Evolutionary conservation across 2,797 vertebrate genomes (phyloP).

Genomic region (Orestias chungarensis): DNA sequence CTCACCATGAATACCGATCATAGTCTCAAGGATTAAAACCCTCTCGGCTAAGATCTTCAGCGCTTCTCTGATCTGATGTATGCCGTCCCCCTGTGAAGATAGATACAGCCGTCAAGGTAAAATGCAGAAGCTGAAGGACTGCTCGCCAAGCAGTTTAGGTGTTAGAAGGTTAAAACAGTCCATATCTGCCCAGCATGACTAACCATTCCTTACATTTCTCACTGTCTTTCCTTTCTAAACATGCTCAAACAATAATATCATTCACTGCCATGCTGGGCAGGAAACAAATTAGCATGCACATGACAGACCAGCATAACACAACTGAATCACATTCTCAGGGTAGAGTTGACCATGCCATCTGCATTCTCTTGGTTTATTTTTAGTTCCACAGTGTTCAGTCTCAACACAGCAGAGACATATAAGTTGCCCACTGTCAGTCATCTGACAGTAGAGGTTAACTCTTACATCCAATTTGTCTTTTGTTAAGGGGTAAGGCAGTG

Average conservation of each 20-base stretch:
- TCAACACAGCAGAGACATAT: slow-evolving; percentile 23
- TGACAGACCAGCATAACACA: slow-evolving; percentile 57
- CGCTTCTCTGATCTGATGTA: slow-evolving; percentile 99
- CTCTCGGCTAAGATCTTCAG: slow-evolving; percentile 99
- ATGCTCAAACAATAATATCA: slow-evolving; percentile 76
- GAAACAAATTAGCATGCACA: slow-evolving; percentile 77
- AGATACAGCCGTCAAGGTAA: slow-evolving; percentile 90
- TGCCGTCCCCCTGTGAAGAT: slow-evolving; percentile 97
- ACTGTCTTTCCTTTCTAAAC: slow-evolving; percentile 63
- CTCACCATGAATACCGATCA: slow-evolving; percentile 99
- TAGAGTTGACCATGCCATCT: slow-evolving; percentile 66
- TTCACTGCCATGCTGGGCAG: slow-evolving; percentile 70
- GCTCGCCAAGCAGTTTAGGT: slow-evolving; percentile 75
- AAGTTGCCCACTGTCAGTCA: slow-evolving; percentile 20
- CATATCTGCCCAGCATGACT: slow-evolving; percentile 59
- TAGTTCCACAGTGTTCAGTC: slow-evolving; percentile 43
- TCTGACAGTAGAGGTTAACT: slow-evolving; percentile 27
- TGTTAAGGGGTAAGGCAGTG: slow-evolving; percentile 29
- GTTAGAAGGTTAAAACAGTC: slow-evolving; percentile 82
- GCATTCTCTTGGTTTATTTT: slow-evolving; percentile 55
- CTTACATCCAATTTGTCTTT: slow-evolving; percentile 26
- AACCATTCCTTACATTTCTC: slow-evolving; percentile 43
- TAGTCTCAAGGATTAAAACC: slow-evolving; percentile 99
- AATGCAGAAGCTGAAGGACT: slow-evolving; percentile 78
- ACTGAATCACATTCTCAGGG: slow-evolving; percentile 38